Conservation (phyloP, 2,797 vertebrate species). For the Cossypha niveicapilla region DNA sequence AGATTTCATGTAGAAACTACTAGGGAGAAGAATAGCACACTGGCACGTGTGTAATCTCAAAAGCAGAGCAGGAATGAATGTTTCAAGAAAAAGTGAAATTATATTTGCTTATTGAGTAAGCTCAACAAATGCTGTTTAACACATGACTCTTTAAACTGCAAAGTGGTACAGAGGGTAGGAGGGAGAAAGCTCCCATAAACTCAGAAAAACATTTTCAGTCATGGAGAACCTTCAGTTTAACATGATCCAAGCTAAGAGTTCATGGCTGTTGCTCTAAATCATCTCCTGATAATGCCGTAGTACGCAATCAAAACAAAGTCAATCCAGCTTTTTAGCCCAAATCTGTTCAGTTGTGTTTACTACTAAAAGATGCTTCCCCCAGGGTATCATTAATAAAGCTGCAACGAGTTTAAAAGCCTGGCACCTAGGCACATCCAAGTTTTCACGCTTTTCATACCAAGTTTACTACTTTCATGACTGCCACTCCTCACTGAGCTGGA, state of each 20-base stretch:
- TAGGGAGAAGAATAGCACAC: constrained; percentile 71
- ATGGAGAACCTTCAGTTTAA: neutral
- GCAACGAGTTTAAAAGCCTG: constrained; percentile 32
- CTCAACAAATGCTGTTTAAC: constrained; percentile 51
- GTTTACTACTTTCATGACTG: constrained; percentile 3
- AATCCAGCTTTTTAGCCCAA: constrained; percentile 23
- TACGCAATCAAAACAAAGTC: neutral
- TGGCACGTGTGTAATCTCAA: constrained; percentile 63
- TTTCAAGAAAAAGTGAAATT: constrained; percentile 52
- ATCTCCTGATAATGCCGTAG: neutral
- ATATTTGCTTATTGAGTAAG: constrained; percentile 25
- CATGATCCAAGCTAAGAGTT: neutral
- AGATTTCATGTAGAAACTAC: constrained; percentile 81
- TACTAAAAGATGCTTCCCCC: constrained; percentile 40
- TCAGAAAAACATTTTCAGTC: constrained; percentile 14
- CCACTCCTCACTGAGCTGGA: neutral
- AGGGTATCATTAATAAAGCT: constrained; percentile 45
- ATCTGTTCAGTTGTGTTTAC: constrained; percentile 1
- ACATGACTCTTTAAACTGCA: constrained; percentile 3
- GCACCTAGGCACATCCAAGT: constrained; percentile 11
- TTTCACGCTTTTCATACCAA: constrained; percentile 5
- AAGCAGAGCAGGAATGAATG: constrained; percentile 10
- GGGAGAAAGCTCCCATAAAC: neutral
- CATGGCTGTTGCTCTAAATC: neutral
- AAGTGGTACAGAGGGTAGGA: neutral